Conservation (phyloP, 2,888 invertebrate genomes). For the Timandra comae region DNA sequence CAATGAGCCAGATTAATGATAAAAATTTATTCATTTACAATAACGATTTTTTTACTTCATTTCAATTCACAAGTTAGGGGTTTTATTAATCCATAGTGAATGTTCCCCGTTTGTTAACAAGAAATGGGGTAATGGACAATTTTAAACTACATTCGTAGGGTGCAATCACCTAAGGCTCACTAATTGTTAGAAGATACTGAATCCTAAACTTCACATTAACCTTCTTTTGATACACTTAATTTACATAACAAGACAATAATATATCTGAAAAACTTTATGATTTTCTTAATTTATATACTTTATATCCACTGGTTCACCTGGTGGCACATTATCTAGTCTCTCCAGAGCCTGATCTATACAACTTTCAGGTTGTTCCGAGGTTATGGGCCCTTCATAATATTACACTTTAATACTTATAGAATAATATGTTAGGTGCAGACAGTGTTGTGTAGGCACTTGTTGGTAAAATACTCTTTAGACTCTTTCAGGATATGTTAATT, state of each 20-base stretch:
- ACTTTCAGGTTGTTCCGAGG: slow-evolving; percentile 55
- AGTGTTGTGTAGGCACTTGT: slow-evolving; percentile 30
- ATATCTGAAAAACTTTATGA: slow-evolving; percentile 76
- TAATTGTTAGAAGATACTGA: slow-evolving; percentile 62
- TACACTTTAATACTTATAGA: slow-evolving; percentile 48
- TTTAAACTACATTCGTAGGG: slow-evolving; percentile 51
- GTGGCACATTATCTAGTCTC: slow-evolving; percentile 52
- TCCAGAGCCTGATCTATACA: slow-evolving; percentile 45
- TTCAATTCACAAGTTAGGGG: slow-evolving; percentile 45
- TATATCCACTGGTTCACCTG: slow-evolving; percentile 67
- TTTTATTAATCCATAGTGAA: slow-evolving; percentile 30
- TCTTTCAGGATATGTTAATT: slow-evolving; percentile 16
- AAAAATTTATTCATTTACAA: slow-evolving; percentile 71
- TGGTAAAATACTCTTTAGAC: slow-evolving; percentile 19
- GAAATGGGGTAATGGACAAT: slow-evolving; percentile 22
- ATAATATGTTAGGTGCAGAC: slow-evolving; percentile 55
- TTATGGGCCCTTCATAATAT: slow-evolving; percentile 41
- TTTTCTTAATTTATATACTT: slow-evolving; percentile 71
- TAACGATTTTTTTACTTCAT: slow-evolving; percentile 51
- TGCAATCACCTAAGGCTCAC: slow-evolving; percentile 66
- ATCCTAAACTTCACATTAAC: slow-evolving; percentile 53
- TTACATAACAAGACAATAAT: slow-evolving; percentile 78
- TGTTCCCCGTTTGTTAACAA: slow-evolving; percentile 18
- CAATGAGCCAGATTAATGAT: slow-evolving; percentile 69
- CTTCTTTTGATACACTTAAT: slow-evolving; percentile 73